Base-by-base conservation (phyloP, 2,113 vertebrate species). In the Peromyscus polionotus region DNA sequence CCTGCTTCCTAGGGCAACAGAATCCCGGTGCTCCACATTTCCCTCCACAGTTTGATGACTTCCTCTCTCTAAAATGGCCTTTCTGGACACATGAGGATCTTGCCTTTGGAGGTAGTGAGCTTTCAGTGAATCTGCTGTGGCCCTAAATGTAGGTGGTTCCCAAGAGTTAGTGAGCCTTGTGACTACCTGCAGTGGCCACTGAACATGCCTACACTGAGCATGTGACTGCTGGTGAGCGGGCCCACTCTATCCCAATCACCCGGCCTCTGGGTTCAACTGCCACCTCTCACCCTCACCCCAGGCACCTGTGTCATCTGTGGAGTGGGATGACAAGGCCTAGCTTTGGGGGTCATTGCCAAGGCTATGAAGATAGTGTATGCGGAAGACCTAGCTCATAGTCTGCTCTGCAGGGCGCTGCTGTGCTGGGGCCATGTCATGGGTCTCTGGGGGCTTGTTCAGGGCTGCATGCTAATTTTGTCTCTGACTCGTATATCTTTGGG, bases 1-100 rank as follows among this genome's bases (percentile, higher is more conserved):
- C 36, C n/a, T 31, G 51, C 95, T 68, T 94, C 95, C 90, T 75
- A 22, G 83, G 92, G 80, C 85, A 90, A 92, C 94, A 79, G 92
- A 93, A 96, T 51, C 45, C n/a, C 63, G 86, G 95, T 24, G 42
- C 13, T 33, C 70, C 86, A 86, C 73, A 77, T 76, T 45, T 90
- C 51, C 51, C 28, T 45, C 54, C 76, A 70, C 22, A 81, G 16
- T 87, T 42, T 4, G 19, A 77, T 57, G 48, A 26, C 65, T 81
- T 89, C 28, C 76, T 48, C 61, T 28, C 45, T 14, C 33, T 8
- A 12, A 39, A 77, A 68, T 63, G 63, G 87, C 13, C 79, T 95
- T 84, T 88, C 65, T 7, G 19, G 65, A 22, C 45, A 73, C 51
- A 20, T 12, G 20, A 75, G 63, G 65, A 85, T 14, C 39, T 5